phyloP scores from a whole-genome alignment of 2,888 invertebrate genomes.

The Chelonus formosanus region DNA sequence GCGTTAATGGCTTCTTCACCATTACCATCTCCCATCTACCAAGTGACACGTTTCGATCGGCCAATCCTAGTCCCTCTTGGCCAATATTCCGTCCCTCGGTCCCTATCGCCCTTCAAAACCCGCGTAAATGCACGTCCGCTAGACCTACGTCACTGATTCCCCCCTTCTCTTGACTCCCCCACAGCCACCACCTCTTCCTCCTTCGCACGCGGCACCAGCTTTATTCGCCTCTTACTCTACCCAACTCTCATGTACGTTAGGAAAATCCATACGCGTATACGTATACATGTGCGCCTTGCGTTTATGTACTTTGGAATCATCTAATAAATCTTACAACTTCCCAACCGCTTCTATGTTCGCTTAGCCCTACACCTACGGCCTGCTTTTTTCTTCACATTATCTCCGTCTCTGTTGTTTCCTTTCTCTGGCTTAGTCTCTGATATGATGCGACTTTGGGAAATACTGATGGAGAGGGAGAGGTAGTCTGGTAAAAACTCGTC shows the following conservation, averaged over 20 bases:
- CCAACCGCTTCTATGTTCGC: neutral
- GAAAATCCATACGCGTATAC: constrained; percentile 25
- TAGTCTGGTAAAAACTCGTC: constrained; percentile 23
- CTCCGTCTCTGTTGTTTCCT: neutral
- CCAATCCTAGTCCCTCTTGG: constrained; percentile 33
- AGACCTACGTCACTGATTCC: constrained; percentile 11
- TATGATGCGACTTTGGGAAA: constrained; percentile 24
- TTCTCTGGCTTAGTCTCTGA: constrained; percentile 3
- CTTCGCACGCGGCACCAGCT: constrained; percentile 5
- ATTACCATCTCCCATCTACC: constrained; percentile 20
- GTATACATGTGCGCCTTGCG: neutral
- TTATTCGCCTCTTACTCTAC: constrained; percentile 8
- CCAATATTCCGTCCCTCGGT: constrained; percentile 38
- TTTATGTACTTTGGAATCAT: constrained; percentile 8
- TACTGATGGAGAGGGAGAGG: neutral
- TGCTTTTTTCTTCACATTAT: constrained; percentile 5
- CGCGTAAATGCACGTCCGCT: constrained; percentile 25
- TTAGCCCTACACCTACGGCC: constrained; percentile 3
- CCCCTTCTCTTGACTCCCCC: constrained; percentile 17
- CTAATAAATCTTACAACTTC: constrained; percentile 1
- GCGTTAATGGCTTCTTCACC: constrained; percentile 20
- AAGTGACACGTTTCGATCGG: constrained; percentile 37
- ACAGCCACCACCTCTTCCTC: constrained; percentile 23
- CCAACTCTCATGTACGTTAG: constrained; percentile 12
- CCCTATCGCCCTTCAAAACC: constrained; percentile 27